Base-by-base conservation (phyloP, 2,888 invertebrate species). In the Archaeoteleia sp. region DNA sequence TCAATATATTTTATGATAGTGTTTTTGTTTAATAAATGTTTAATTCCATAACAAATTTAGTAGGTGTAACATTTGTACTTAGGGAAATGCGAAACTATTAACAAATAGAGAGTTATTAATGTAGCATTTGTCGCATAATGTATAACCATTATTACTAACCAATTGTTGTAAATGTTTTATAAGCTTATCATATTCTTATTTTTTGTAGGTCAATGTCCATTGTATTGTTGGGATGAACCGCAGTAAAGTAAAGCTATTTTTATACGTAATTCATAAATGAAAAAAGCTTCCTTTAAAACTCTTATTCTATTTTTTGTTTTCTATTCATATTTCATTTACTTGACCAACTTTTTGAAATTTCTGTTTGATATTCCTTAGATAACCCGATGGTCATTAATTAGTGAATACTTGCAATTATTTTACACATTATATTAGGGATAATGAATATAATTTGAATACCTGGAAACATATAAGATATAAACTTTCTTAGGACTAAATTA, bases 191-290 rank as follows among this genome's bases (percentile, higher is more conserved):
- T 32, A 37, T 60, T 60, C 48, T 63, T 60, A 39, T 66, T 66
- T 66, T 60, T 66, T 66, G 54, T 66, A 66, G 66, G 66, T 66
- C 66, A 66, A 66, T 60, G 58, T 60, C 66, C 66, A 53, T 66
- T 54, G 66, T 65, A 65, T 42, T 58, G 58, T 65, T 65, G 65
- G 65, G 65, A 65, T 65, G 65, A 65, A 53, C 51, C 58, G 58
- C 57, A 65, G 57, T 65, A 58, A 63, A 49, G 65, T 39, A 51
- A 58, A 46, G 58, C 65, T 51, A 65, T 53, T 65, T 57, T 65
- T 58, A 65, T 65, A 65, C 57, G 65, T 65, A 65, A 63, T 49
- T 49, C 57, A 57, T 10, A 20, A 53, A 14, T 43, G 39, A 42
- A 57, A 58, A 65, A 51, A 53, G 53, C 35, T 53, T 42, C 43